Evolutionary conservation across 2,888 invertebrate genomes (phyloP).

Genomic region (Phragmatobia fuliginosa): DNA sequence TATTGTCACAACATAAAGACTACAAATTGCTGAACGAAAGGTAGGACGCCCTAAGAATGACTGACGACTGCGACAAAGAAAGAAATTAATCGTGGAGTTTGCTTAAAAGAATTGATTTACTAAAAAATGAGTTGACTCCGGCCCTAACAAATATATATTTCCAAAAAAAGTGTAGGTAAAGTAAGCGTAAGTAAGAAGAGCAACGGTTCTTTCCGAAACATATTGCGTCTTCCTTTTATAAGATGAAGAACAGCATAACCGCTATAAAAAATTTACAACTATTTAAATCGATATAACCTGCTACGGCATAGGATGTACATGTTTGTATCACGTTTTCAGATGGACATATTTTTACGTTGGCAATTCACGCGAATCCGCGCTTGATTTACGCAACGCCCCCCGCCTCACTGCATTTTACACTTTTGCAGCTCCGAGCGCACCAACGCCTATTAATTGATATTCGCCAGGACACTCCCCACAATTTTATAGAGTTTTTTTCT

Average conservation of each 20-base stretch:
- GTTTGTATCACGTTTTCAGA: conserved; percentile 31
- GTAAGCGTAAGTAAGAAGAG: background rate
- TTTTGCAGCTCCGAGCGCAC: conserved; percentile 82
- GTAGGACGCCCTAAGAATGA: background rate
- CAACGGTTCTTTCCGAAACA: no score
- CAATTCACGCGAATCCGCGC: conserved; percentile 73
- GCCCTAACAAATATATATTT: background rate
- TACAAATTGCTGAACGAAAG: background rate
- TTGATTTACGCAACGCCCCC: conserved; percentile 82
- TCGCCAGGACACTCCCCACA: conserved; percentile 69
- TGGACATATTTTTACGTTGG: conserved; percentile 71
- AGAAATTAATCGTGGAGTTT: background rate
- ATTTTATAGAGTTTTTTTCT: conserved; percentile 52
- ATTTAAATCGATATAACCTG: background rate
- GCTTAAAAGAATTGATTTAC: background rate
- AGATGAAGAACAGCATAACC: background rate
- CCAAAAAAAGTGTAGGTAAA: background rate
- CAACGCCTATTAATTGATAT: conserved; percentile 83
- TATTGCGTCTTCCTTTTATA: no score
- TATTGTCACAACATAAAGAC: background rate
- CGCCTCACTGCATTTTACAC: conserved; percentile 84
- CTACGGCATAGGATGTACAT: background rate
- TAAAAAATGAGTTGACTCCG: background rate
- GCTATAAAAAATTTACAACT: background rate
- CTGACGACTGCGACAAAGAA: background rate